These are phyloP conservation scores for Sebastes fasciatus DNA, from an alignment of 2,113 vertebrate species.

Conservation along the genomic window DNA sequence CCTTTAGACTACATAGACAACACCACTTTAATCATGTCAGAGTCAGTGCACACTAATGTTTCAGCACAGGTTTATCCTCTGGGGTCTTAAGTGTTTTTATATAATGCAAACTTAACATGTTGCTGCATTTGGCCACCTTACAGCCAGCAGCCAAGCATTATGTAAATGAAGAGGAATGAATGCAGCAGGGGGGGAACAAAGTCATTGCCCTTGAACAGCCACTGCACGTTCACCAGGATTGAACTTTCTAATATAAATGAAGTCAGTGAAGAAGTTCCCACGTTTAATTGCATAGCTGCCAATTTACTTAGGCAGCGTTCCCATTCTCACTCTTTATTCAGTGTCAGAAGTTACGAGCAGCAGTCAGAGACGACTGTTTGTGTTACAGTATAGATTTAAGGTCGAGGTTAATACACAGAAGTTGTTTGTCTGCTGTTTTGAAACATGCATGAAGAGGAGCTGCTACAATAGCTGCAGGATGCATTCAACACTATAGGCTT, in stretches of 20 bases:
- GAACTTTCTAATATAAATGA: slow-evolving; percentile 51
- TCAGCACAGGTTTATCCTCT: slow-evolving; percentile 46
- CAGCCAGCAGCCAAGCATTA: slow-evolving; percentile 68
- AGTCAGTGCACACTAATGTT: slow-evolving; percentile 30
- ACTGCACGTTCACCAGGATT: slow-evolving; percentile 43
- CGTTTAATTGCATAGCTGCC: slow-evolving; percentile 42
- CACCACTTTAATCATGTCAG: slow-evolving; percentile 48
- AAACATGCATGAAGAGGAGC: slow-evolving; percentile 18
- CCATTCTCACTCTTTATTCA: background rate
- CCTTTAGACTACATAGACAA: slow-evolving; percentile 23
- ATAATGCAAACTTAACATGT: slow-evolving; percentile 57
- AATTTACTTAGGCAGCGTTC: slow-evolving; percentile 21
- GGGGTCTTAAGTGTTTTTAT: slow-evolving; percentile 34
- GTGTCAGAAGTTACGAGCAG: slow-evolving; percentile 18
- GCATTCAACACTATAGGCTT: slow-evolving; percentile 21
- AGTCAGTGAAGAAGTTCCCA: slow-evolving; percentile 53
- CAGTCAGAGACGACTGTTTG: background rate
- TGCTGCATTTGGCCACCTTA: slow-evolving; percentile 55
- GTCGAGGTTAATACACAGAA: slow-evolving; percentile 32
- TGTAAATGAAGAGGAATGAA: slow-evolving; percentile 72
- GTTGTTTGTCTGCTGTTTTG: slow-evolving; percentile 23
- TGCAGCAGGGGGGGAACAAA: slow-evolving; percentile 28
- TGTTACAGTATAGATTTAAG: slow-evolving; percentile 16
- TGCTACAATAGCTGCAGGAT: background rate
- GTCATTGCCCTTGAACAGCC: slow-evolving; percentile 63